Base-by-base conservation (phyloP, 2,797 vertebrate genomes). In the Danio tinwini region DNA sequence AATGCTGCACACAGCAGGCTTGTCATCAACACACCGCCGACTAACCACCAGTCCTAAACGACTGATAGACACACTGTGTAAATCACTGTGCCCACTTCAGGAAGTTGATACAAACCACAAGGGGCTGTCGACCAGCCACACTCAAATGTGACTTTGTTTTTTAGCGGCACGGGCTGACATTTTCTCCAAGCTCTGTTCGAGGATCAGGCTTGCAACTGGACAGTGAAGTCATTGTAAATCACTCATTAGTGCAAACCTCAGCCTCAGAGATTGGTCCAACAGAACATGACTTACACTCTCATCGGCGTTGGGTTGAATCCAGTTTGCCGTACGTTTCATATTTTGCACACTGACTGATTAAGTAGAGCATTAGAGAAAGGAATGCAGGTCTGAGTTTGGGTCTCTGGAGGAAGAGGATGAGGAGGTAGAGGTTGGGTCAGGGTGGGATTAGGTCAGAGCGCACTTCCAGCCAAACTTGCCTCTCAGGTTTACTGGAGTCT, bases 211-310 rank as follows among this genome's bases (percentile, higher is more conserved):
- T 79, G 37, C 69, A 78, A 52, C 39, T 1, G 63, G 76, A 78
- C 65, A 78, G 76, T 42, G 45, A 52, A 59, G 44, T 78, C 76
- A 70, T 78, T 78, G 76, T 78, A 78, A 78, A 78, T 78, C 76
- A 78, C 6, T 1, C 37, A 52, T 61, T 61, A 61, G 45, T 58
- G 10, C 58, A 69, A 77, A 77, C 53, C 63, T 65, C 21, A 56
- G 53, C 55, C 76, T 78, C 13, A n/a, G 16, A 52, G 65, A 0
- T 50, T n/a, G 9, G 29, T 50, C 65, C 6, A 6, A 16, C 76
- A 61, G 55, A 59, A 44, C 39, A 19, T 83, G 82, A 85, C 72
- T 62, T 75, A 55, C 19, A 21, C 52, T 65, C 73, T 82, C 78
- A 69, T 76, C 55, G 64, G 9, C 0, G 16, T 62, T 83, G 76